Evolutionary conservation across 2,888 invertebrate genomes (phyloP), one percentile per base, ranked within the genome.

Genomic region (Lasioglossum zephyrum): DNA sequence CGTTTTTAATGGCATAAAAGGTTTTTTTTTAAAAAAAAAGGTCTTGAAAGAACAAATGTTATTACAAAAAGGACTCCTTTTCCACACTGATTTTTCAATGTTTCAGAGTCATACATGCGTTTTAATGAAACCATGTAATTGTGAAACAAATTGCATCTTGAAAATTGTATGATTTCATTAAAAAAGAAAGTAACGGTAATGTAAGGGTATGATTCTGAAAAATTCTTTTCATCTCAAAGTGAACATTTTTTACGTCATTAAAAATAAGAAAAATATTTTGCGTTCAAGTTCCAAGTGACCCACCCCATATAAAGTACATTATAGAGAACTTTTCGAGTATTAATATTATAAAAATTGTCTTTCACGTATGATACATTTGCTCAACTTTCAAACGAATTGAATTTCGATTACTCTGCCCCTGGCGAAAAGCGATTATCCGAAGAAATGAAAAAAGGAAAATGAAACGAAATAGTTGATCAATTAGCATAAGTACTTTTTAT

Each of bases 311-410:
- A 16, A 31, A 63, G 31, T 77, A 49, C 47, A 66, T 39, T 44
- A 47, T 26, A 69, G 11, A 69, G 16, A 77, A 39, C 60, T 72
- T 36, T 69, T 73, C 44, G 11, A 18, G 36, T 66, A 26, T 63
- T 60, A 39, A 36, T 41, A 41, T 57, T 47, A 22, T 60, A 36
- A 63, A 31, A 41, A 39, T 53, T 77, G 36, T 22, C 39, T 57
- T 13, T 82, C 18, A 22, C 6, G 16, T 82, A 75, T 39, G 26
- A 72, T 9, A 36, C 60, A 77, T 72, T 49, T 72, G 41, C 41
- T 44, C 39, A 80, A 16, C 22, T 79, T n/a, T 22, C n/a, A 1
- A 79, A 76, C 4, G 22, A 49, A 39, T 75, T 53, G 53, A 41
- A 77, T 31, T 49, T 74, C 13, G 31, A 39, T 44, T 41, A 39